phyloP scores from a whole-genome alignment of 2,888 invertebrate species.

The Scaptomyza flava region DNA sequence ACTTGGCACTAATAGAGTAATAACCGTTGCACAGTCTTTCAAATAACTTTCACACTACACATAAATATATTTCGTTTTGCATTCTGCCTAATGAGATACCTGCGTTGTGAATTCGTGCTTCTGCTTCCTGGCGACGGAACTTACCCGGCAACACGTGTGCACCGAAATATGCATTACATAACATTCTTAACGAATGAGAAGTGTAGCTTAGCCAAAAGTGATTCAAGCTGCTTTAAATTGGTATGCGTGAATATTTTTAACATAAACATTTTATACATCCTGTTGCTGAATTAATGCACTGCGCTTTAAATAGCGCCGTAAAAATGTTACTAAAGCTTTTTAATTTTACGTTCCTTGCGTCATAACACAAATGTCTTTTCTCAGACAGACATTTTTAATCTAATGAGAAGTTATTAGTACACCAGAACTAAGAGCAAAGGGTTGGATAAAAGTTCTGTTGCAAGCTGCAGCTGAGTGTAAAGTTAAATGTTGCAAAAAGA shows the following conservation, averaged over 20 bases:
- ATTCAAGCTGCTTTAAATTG: constrained; percentile 16
- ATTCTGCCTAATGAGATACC: constrained; percentile 62
- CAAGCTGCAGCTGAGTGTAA: constrained; percentile 16
- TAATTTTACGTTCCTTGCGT: constrained; percentile 27
- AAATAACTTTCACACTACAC: constrained; percentile 22
- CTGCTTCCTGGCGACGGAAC: constrained; percentile 64
- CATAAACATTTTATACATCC: constrained; percentile 11
- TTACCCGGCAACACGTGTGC: constrained; percentile 61
- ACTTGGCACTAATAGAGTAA: constrained; percentile 63
- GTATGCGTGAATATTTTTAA: constrained; percentile 4
- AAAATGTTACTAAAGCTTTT: constrained; percentile 39
- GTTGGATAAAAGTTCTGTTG: background rate
- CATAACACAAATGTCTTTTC: constrained; percentile 21
- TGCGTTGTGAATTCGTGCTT: constrained; percentile 13
- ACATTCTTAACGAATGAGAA: background rate
- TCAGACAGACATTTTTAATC: constrained; percentile 50
- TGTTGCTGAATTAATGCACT: constrained; percentile 23
- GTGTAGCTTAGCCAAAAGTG: constrained; percentile 12
- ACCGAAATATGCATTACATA: constrained; percentile 25
- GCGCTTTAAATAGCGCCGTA: constrained; percentile 8
- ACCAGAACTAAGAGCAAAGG: background rate
- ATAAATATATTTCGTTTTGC: constrained; percentile 37
- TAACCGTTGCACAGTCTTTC: constrained; percentile 48
- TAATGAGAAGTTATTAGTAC: constrained; percentile 66
- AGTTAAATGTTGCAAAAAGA: constrained; percentile 18